Evolutionary conservation across 2,888 invertebrate species (phyloP).

Genomic region (Hetaerina titia): DNA sequence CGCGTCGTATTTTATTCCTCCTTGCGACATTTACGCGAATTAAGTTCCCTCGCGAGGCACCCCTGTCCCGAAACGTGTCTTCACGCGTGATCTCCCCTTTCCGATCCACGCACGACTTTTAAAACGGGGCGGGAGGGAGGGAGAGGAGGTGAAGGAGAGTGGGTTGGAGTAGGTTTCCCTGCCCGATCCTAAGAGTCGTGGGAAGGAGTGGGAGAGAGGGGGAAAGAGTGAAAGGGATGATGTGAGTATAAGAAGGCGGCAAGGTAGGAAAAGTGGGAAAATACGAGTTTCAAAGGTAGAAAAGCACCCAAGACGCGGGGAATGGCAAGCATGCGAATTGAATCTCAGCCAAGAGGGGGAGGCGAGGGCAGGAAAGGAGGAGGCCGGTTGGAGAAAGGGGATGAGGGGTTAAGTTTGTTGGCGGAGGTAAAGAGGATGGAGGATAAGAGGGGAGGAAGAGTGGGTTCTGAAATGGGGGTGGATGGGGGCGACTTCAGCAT

Average conservation of each 20-base stretch:
- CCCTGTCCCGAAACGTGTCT: background rate
- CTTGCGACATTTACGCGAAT: conserved; percentile 24
- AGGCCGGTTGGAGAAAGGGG: background rate
- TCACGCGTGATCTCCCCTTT: background rate
- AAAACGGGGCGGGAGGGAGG: background rate
- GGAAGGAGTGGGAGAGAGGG: background rate
- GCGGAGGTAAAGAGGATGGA: no score
- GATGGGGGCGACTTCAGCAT: no score
- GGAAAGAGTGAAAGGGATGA: background rate
- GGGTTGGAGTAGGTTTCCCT: background rate
- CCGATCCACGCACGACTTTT: background rate
- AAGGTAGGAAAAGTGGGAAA: background rate
- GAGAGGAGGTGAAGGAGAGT: background rate
- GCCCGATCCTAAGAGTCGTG: background rate
- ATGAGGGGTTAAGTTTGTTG: background rate
- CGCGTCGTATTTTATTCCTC: conserved; percentile 3
- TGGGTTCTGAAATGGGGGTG: no score
- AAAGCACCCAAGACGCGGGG: conserved; percentile 45
- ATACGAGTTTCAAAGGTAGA: conserved; percentile 28
- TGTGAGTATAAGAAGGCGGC: background rate
- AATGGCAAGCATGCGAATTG: conserved; percentile 42
- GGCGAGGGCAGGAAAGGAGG: background rate
- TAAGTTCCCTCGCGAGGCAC: background rate
- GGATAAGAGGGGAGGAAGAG: no score
- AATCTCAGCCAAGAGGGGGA: conserved; percentile 21